Evolutionary conservation across 2,888 invertebrate species (phyloP).

Genomic region (Ornithoptera priamus): DNA sequence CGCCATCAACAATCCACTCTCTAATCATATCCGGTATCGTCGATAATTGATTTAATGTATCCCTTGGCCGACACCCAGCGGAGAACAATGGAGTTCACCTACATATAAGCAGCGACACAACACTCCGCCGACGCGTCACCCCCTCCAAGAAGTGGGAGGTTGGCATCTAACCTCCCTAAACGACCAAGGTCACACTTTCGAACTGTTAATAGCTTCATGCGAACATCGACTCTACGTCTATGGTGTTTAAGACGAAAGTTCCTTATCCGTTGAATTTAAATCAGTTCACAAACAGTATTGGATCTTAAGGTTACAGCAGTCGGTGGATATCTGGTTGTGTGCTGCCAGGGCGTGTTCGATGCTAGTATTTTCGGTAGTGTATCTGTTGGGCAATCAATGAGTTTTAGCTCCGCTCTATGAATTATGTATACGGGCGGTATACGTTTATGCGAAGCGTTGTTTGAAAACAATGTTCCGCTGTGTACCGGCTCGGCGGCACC

Average conservation of each 20-base stretch:
- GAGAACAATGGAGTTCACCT: constrained; percentile 24
- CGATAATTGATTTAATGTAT: constrained; percentile 1
- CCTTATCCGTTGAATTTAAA: constrained; percentile 6
- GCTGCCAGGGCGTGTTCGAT: constrained; percentile 38
- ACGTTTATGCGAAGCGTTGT: constrained; percentile 47
- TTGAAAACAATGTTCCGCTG: constrained; percentile 44
- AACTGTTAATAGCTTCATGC: constrained; percentile 31
- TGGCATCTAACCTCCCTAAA: constrained; percentile 57
- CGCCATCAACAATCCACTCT: too few relatives aligned
- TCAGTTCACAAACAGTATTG: constrained; percentile 35
- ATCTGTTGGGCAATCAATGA: constrained; percentile 65
- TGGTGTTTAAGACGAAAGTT: constrained; percentile 38
- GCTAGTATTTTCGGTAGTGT: constrained; percentile 47
- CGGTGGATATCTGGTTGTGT: constrained; percentile 42
- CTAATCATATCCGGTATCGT: neutral
- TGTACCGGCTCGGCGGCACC: constrained; percentile 12
- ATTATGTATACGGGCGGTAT: constrained; percentile 54
- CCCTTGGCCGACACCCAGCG: constrained; percentile 3
- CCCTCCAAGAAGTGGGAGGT: constrained; percentile 50
- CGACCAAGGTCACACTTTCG: constrained; percentile 68
- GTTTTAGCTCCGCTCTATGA: constrained; percentile 57
- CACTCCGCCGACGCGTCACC: constrained; percentile 62
- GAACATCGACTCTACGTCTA: constrained; percentile 40
- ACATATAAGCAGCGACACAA: constrained; percentile 72
- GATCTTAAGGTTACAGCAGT: constrained; percentile 15